Evolutionary conservation across 2,797 vertebrate genomes (phyloP).

Genomic region (Chelon labrosus): DNA sequence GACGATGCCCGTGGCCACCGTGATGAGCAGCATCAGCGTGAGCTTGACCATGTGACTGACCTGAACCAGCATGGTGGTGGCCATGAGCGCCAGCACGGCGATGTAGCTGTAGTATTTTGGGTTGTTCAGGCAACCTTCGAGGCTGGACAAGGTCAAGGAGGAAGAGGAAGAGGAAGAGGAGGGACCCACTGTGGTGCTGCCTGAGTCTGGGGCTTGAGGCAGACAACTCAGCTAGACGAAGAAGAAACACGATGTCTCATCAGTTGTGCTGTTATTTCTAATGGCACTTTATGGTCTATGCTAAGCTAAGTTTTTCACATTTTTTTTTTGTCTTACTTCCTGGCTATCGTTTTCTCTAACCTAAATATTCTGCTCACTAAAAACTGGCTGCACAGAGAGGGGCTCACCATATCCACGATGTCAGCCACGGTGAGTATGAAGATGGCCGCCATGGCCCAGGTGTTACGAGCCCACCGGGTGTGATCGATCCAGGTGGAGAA

Average conservation of each 20-base stretch:
- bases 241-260: slow-evolving; percentile 22
- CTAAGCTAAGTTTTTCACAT: too few relatives aligned
- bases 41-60: slow-evolving; percentile 99
- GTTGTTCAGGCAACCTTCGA: slow-evolving; percentile 86
- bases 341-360: not conserved
- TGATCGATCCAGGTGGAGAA: slow-evolving; percentile 97
- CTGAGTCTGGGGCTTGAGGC: slow-evolving; percentile 64
- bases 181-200: slow-evolving; percentile 48
- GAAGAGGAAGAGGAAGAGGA: slow-evolving; percentile 5
- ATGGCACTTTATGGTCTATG: too few relatives aligned
- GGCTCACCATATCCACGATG: slow-evolving; percentile 93
- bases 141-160: slow-evolving; percentile 25
- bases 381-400: not conserved
- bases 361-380: not conserved
- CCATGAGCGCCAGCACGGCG: slow-evolving; percentile 90
- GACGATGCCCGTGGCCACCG: slow-evolving; percentile 84
- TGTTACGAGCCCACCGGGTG: slow-evolving; percentile 96
- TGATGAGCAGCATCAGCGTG: slow-evolving; percentile 94
- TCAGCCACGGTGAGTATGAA: slow-evolving; percentile 93
- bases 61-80: slow-evolving; percentile 97
- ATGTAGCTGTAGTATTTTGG: slow-evolving; percentile 96
- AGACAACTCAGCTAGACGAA: slow-evolving; percentile 89
- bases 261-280: not conserved
- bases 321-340: not conserved
- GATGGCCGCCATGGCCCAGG: slow-evolving; percentile 97